phyloP scores from a whole-genome alignment of 2,888 invertebrate species.

The Tenthredo mesomela region DNA sequence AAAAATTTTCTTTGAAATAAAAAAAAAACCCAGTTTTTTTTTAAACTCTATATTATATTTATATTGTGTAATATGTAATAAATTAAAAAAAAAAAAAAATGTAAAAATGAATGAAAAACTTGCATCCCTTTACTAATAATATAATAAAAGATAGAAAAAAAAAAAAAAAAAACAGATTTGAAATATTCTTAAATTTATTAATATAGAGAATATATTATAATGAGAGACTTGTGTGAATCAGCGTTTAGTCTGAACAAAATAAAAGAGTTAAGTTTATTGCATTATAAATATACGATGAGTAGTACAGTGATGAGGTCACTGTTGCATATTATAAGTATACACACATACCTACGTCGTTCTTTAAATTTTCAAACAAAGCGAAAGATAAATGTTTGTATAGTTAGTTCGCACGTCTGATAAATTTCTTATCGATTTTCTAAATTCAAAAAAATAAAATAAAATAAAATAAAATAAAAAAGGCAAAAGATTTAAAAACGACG shows the following conservation, averaged over 20 bases:
- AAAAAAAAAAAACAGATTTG: not conserved
- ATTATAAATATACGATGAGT: constrained; percentile 10
- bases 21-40: too few species aligned
- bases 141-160: too few species aligned
- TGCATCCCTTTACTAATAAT: too few species aligned
- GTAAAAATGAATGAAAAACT: too few species aligned
- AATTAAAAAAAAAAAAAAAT: too few species aligned
- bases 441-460: not conserved
- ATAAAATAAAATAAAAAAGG: not conserved
- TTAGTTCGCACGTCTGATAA: not conserved
- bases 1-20: too few species aligned
- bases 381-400: not conserved
- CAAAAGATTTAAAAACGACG: too few species aligned
- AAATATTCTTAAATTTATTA: too few species aligned
- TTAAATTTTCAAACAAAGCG: too few species aligned
- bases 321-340: not conserved
- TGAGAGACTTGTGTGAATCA: not conserved
- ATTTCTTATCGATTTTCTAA: not conserved
- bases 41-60: too few species aligned
- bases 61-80: too few species aligned
- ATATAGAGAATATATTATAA: too few species aligned
- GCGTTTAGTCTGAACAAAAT: not conserved
- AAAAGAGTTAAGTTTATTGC: not conserved
- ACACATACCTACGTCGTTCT: not conserved
- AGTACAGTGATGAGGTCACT: not conserved